These are phyloP conservation scores for Caenorhabditis sulstoni DNA, from an alignment of 2,888 invertebrate genomes.

Conservation along the genomic window DNA sequence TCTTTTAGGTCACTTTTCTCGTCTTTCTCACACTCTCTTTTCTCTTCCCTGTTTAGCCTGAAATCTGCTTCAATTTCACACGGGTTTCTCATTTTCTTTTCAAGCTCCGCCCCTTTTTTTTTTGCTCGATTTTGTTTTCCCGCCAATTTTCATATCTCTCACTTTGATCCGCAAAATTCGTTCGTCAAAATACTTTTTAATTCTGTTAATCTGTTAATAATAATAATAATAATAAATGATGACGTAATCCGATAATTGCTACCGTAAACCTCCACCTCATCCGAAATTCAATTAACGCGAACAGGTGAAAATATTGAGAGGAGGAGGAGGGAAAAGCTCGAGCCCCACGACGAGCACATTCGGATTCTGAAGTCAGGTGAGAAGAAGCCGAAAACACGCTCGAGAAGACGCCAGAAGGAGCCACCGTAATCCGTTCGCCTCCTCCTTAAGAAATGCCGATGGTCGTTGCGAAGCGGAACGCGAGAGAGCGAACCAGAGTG, in stretches of 20 bases:
- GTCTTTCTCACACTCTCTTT: not conserved
- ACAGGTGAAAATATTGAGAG: slow-evolving; percentile 43
- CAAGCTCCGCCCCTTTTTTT: slow-evolving; percentile 1
- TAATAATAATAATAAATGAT: slow-evolving; percentile 39
- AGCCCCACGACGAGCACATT: too few relatives aligned
- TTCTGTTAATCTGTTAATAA: not conserved
- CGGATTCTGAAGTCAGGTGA: slow-evolving; percentile 12
- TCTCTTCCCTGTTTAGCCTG: not conserved
- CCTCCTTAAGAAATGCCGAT: slow-evolving; percentile 39
- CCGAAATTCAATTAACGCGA: slow-evolving; percentile 54
- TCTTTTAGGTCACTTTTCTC: not conserved
- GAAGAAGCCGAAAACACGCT: slow-evolving; percentile 4
- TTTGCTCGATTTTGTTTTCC: slow-evolving; percentile 3
- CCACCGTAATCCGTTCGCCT: not conserved
- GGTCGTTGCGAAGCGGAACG: slow-evolving; percentile 79
- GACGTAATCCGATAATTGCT: slow-evolving; percentile 27
- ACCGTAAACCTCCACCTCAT: slow-evolving; percentile 58
- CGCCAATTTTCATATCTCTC: slow-evolving; percentile 28
- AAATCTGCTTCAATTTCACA: not conserved
- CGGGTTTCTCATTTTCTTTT: slow-evolving; percentile 6
- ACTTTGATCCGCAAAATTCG: not conserved
- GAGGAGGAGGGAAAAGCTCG: not conserved
- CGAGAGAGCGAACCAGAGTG: slow-evolving; percentile 78
- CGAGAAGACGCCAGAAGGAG: too few relatives aligned
- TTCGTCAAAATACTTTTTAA: not conserved